phyloP scores from a whole-genome alignment of 2,113 vertebrate genomes.

The Lepus timidus region DNA sequence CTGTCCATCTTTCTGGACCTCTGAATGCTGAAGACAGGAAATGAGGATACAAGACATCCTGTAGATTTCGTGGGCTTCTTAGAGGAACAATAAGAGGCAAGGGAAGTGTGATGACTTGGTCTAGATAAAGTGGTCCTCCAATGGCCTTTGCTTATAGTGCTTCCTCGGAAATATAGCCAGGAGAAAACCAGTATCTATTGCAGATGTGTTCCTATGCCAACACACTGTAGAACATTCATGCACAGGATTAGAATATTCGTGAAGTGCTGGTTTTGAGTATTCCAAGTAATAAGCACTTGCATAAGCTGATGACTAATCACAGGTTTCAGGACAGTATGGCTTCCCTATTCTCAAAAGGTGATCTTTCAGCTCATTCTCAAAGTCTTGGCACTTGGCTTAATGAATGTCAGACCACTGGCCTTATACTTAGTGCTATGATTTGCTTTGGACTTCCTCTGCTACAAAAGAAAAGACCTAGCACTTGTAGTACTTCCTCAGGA shows the following conservation, averaged over 20 bases:
- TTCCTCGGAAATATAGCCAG: not conserved
- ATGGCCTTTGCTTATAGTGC: not conserved
- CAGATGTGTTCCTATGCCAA: not conserved
- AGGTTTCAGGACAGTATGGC: not conserved
- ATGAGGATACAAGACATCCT: not conserved
- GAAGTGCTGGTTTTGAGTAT: not conserved
- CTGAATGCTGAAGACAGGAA: not conserved
- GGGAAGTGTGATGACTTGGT: not conserved
- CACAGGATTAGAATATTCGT: not conserved
- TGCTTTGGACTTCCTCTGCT: not conserved
- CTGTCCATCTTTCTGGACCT: not conserved
- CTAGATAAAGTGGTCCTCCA: not conserved
- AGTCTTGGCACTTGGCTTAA: not conserved
- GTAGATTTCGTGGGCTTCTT: not conserved
- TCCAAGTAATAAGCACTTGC: not conserved
- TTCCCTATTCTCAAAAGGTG: not conserved
- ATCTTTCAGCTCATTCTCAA: not conserved
- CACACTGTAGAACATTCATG: not conserved
- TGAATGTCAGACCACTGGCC: not conserved
- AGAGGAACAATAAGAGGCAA: not conserved
- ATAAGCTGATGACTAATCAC: not conserved
- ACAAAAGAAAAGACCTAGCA: not conserved
- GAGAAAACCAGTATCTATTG: not conserved
- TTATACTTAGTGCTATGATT: not conserved
- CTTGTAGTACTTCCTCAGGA: not conserved